Conservation (phyloP, 2,888 invertebrate species). For the Busseola fusca region DNA sequence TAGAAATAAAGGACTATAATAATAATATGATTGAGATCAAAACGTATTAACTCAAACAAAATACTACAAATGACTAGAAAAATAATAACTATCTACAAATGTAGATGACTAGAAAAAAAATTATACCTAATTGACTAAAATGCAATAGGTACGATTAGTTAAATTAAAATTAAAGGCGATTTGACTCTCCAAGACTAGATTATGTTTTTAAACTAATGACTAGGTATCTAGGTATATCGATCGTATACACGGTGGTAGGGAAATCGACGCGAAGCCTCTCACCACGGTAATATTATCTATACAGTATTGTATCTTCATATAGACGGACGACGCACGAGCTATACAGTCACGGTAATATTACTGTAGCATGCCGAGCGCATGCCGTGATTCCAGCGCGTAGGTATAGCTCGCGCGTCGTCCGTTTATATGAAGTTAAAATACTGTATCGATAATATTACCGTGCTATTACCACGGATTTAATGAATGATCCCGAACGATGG, state of each 20-base stretch:
- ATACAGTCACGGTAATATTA: too few relatives aligned
- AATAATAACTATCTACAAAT: not conserved
- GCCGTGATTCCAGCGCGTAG: too few relatives aligned
- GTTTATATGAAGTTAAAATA: too few relatives aligned
- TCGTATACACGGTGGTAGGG: not conserved
- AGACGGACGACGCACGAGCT: too few relatives aligned
- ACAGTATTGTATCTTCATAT: too few relatives aligned
- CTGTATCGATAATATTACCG: too few relatives aligned
- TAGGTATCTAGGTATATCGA: too few relatives aligned
- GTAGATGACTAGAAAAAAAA: conserved; percentile 12
- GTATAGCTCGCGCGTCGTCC: too few relatives aligned
- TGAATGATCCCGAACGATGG: not conserved
- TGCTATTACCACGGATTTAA: too few relatives aligned
- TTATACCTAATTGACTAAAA: not conserved
- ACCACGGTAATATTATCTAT: too few relatives aligned
- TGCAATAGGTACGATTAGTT: not conserved
- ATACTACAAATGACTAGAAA: conserved; percentile 2
- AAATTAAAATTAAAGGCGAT: not conserved
- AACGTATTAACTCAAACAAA: not conserved
- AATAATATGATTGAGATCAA: conserved; percentile 11
- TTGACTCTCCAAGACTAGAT: conserved; percentile 17
- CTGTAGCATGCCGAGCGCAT: too few relatives aligned
- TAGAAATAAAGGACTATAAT: conserved; percentile 10
- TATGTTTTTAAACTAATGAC: not conserved
- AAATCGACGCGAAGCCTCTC: not conserved